Evolutionary conservation across 2,797 vertebrate species (phyloP), one percentile per base, ranked within the genome.

Genomic region (Peromyscus aztecus): DNA sequence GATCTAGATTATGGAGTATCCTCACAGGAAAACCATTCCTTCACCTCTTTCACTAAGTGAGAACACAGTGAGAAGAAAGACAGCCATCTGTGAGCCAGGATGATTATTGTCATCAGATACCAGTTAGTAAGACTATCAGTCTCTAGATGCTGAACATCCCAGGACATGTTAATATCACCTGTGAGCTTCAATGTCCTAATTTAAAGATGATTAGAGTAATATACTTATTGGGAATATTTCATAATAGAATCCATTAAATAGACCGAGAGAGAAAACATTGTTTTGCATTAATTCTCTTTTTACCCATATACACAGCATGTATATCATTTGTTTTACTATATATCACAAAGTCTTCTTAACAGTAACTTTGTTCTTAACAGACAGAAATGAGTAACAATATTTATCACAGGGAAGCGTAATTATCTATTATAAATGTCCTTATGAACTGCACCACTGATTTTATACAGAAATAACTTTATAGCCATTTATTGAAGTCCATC

Each of bases 401-500:
- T 69, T 76, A 46, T 21, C 34, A 40, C 17, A 55, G n/a, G 3
- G n/a, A 71, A 40, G 12, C 16, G n/a, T 85, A 86, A 14, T 76
- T 82, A 88, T 77, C 52, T 71, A 40, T 43, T 89, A 3, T 73
- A 82, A 92, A 90, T 57, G 61, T 81, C 86, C 16, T 52, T 52
- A 86, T 4, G 27, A 59, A 55, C 8, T n/a, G 3, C 61, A 27
- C 77, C 52, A 91, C 24, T 69, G 6, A 46, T 73, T 91, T 80
- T 31, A 80, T 71, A 69, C 89, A 16, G 24, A 65, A 95, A 59
- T 6, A 40, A 65, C 14, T 90, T 93, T 24, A 69, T 2, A 16
- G 59, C 80, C 83, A 78, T 24, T 82, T 90, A 13, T 67, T 57
- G 29, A 96, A 88, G 1, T 91, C 3, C 59, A 75, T 94, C 91